Evolutionary conservation across 2,797 vertebrate species (phyloP), one percentile per base, ranked within the genome.

Genomic region (Esox masquinongy): DNA sequence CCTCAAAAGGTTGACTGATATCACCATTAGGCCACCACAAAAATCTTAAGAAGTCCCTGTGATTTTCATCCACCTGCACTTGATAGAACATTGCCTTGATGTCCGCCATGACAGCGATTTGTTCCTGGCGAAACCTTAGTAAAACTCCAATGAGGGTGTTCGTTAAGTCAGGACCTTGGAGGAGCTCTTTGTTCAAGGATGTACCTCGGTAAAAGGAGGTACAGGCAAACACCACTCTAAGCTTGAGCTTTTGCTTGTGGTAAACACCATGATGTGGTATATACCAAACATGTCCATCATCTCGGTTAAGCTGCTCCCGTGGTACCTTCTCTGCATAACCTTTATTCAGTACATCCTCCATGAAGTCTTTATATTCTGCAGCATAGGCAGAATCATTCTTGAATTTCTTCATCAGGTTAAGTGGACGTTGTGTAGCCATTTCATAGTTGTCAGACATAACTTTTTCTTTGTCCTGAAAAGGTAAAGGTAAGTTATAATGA

Each of bases 271-370:
- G n/a, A n/a, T n/a, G n/a, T 16, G 61, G 73, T 26, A 74, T 74
- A 19, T 67, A 74, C 61, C 73, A 51, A 4, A 67, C 15, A 39
- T 16, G 15, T 4, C 63, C 73, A 19, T 68, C 47, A 15, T 74
- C 24, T 2, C 1, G 26, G 8, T 19, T 8, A 7, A 74, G 64
- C 7, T 68, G 39, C 1, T 74, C 14, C 17, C 26, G 24, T 31
- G 73, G 61, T 7, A 74, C 63, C 19, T 29, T 67, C 17, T 74
- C 61, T 67, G 63, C 43, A n/a, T 74, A 67, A 2, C 73, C 63
- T 19, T 66, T 50, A 1, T 67, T 19, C 1, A 74, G 49, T 22
- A 74, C 39, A 4, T 74, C 73, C 67, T 29, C 16, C 61, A 74
- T 66, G 43, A 50, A 74, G 15, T 16, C 39, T 24, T 50, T 50